Percentiles rank a stretch among this genome's conserved stretches.
phyloP scores from a whole-genome alignment of 2,888 invertebrate species.

The Lasioglossum leucozonium region DNA sequence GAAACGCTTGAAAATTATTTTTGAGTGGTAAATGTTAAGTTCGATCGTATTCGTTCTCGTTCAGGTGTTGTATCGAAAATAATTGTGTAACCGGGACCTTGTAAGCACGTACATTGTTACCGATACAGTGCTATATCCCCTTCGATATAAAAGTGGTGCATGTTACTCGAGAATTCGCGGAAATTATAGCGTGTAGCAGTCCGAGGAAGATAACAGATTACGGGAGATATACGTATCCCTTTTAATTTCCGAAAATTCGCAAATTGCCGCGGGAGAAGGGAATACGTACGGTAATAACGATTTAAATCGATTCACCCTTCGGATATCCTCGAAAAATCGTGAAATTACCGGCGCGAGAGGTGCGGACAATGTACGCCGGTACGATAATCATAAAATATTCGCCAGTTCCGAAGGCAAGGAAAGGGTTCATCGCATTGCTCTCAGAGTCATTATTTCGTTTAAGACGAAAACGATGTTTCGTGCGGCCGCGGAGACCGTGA shows the following conservation, averaged over 20 bases:
- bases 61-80: neutral
- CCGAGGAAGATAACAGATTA: constrained; percentile 2
- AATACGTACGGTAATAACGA: neutral
- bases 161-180: neutral
- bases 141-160: neutral
- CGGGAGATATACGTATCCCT: neutral
- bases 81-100: neutral
- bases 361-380: constrained; percentile 70
- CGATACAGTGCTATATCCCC: neutral
- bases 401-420: constrained; percentile 39
- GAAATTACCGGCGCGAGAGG: constrained; percentile 21
- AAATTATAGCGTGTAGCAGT: neutral
- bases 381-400: constrained; percentile 68
- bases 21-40: neutral
- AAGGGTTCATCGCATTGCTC: constrained; percentile 59
- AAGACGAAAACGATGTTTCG: constrained; percentile 72
- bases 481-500: constrained; percentile 69
- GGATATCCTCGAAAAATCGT: constrained; percentile 7
- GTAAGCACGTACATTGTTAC: neutral
- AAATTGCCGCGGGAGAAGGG: neutral
- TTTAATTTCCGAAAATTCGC: constrained; percentile 1
- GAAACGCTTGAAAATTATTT: neutral
- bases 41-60: neutral
- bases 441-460: constrained; percentile 71
- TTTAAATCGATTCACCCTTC: constrained; percentile 21